Base-by-base conservation (phyloP, 2,797 vertebrate genomes). In the Margarornis squamiger region DNA sequence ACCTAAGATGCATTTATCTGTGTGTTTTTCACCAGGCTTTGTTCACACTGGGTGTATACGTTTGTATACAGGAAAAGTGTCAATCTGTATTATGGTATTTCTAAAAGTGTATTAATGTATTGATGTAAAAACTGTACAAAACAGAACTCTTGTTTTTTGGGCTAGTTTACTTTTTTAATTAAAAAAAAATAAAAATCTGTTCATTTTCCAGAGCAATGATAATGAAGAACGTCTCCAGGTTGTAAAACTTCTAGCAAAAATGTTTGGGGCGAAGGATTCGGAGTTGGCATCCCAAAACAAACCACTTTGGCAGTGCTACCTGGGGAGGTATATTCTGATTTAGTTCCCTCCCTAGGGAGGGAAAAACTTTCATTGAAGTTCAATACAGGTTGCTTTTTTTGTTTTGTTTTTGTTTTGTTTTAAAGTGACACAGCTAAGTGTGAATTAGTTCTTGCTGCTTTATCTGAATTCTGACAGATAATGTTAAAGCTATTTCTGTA, bases 201-300 rank as follows among this genome's bases (percentile, higher is more conserved):
- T 97, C 5, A 4, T 95, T 93, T 97, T 98, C 93, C 90, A 99
- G 99, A 99, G 99, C 96, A 99, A 99, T 95, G 99, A 99, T 97
- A 99, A 99, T 78, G 99, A 99, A n/a, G 99, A 99, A 96, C 98
- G 99, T 43, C 98, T 99, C 77, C 99, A 99, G 96, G 99, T 99
- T 92, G 99, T 99, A 92, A 99, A 99, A 97, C 98, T 99, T 92
- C 98, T 99, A 93, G 99, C 99, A 83, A 99, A 99, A 98, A 99
- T 99, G 99, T 99, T 99, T 96, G 99, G 99, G 92, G 99, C 99
- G 1, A 99, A 99, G 96, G 99, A 99, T 97, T 99, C 99, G 0
- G 99, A 99, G 96, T 87, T 99, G 97, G 99, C 99, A 19, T 98
- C 98, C 55, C 99, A 99, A 97, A 99, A 99, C 97, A 99, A 99